Base-by-base conservation (phyloP, 2,797 vertebrate species). In the Micromesistius poutassou region DNA sequence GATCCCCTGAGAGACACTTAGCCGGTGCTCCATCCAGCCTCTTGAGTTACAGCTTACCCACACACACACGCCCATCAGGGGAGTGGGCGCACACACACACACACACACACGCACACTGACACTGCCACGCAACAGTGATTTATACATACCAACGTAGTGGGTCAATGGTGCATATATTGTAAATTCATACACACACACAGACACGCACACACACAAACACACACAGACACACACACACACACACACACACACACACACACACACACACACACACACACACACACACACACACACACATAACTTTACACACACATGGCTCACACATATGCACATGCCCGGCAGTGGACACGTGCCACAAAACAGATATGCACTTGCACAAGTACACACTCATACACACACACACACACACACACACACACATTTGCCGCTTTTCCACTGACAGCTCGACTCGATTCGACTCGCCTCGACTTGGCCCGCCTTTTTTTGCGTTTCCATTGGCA, bases 1-100 rank as follows among this genome's bases (percentile, higher is more conserved):
- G 89, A 85, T 89, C 91, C 90, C 90, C 81, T 77, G 90, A 91
- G 89, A 91, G 87, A 87, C 91, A 92, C 90, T 93, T 93, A 91
- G 87, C 87, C 84, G 82, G 84, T 90, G 88, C 90, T 90, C 89
- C 81, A 88, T 87, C 80, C 87, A 90, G 82, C 87, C 91, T 90
- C 90, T 90, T 87, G 85, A 89, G 88, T 89, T 89, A 85, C 88
- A 90, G 86, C 89, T 88, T 87, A 90, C 83, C 82, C 85, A 82
- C 76, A 83, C 75, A 66, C 71, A 80, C 71, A 55, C 13, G 22
- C 75, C 77, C 73, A 22, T 19, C 74, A n/a, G 25, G 42, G 1
- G 2, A 38, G 42, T 13, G 16, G 42, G 42, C 50, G 38, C 71
- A 22, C 28, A 30, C 25, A 68, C n/a, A n/a, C n/a, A n/a, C n/a